Evolutionary conservation across 2,113 vertebrate species (phyloP).

Genomic region (Apus apus): DNA sequence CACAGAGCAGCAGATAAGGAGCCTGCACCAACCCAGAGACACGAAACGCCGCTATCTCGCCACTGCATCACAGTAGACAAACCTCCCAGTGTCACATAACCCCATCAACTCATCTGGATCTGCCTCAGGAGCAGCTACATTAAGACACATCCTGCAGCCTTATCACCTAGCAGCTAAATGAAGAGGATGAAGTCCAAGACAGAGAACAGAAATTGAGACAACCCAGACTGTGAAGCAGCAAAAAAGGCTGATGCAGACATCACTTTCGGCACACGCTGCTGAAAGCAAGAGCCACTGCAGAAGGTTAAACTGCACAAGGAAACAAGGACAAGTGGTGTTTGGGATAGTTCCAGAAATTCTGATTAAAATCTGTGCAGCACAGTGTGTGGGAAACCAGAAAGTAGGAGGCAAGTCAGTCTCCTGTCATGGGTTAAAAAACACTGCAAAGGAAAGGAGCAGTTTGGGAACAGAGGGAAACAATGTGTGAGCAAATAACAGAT

Average conservation of each 20-base stretch:
- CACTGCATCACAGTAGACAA: fast-evolving
- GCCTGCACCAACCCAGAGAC: not conserved
- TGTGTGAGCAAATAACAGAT: not conserved
- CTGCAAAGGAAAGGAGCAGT: not conserved
- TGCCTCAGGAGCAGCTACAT: not conserved
- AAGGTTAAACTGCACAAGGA: not conserved
- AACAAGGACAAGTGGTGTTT: not conserved
- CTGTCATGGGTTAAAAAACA: not conserved
- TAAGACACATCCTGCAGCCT: not conserved
- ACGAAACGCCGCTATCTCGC: fast-evolving
- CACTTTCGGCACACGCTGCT: fast-evolving
- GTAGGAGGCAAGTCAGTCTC: not conserved
- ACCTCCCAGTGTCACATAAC: not conserved
- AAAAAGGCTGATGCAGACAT: not conserved
- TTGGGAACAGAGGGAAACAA: not conserved
- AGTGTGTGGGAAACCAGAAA: not conserved
- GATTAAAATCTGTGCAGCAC: not conserved
- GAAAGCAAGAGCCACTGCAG: not conserved
- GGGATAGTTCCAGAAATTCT: not conserved
- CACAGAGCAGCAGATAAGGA: fast-evolving
- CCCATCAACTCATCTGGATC: fast-evolving
- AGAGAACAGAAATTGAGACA: not conserved
- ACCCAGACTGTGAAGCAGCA: not conserved
- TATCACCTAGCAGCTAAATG: not conserved
- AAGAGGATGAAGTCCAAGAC: not conserved